Conservation (phyloP, 2,888 invertebrate genomes). For the Diaphora mendica region DNA sequence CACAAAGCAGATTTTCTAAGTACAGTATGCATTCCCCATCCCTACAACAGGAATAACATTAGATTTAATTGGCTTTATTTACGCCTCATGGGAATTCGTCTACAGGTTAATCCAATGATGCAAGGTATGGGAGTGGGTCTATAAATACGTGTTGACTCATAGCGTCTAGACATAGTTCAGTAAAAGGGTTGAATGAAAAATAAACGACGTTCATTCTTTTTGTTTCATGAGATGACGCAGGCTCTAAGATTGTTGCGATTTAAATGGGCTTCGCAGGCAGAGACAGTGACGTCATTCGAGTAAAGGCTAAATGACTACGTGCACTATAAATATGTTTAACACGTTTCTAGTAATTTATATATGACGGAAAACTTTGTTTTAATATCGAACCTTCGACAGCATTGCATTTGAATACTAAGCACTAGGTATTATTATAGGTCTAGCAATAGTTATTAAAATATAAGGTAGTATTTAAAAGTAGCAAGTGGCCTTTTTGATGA, state of each 20-base stretch:
- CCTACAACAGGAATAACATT: background rate
- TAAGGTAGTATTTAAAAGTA: background rate
- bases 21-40: background rate
- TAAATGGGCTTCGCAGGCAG: conserved; percentile 29
- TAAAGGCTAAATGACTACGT: conserved; percentile 19
- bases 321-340: conserved; percentile 15
- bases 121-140: conserved; percentile 12
- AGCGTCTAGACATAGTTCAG: conserved; percentile 56
- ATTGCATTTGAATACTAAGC: conserved; percentile 2
- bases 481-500: background rate
- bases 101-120: background rate
- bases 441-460: background rate
- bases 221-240: conserved; percentile 50
- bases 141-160: conserved; percentile 48
- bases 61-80: background rate
- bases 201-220: conserved; percentile 49
- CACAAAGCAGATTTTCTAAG: background rate
- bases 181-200: conserved; percentile 70
- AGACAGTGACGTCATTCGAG: conserved; percentile 38
- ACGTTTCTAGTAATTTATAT: conserved; percentile 12
- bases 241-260: conserved; percentile 34
- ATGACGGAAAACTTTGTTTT: conserved; percentile 13
- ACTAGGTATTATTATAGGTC: background rate
- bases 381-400: conserved; percentile 6
- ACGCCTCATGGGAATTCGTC: background rate